Percentiles rank a stretch among this genome's conserved stretches.
Conservation (phyloP, 2,797 vertebrate genomes). For the Enteromius radiatus region DNA sequence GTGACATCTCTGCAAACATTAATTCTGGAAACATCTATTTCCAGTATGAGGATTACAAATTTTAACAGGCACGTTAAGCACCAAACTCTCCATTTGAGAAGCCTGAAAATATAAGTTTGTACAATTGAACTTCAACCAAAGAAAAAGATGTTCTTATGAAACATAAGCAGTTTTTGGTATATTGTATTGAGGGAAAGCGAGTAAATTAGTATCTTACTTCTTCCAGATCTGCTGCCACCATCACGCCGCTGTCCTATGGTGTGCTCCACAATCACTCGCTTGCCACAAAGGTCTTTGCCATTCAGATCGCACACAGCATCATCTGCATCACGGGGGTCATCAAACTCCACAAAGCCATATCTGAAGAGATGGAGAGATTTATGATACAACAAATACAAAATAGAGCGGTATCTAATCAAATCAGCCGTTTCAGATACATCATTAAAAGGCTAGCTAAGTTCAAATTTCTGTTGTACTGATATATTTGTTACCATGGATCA, state of each 20-base stretch:
- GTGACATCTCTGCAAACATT: not conserved
- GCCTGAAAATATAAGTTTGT: not conserved
- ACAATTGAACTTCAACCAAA: not conserved
- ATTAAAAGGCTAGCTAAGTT: not conserved
- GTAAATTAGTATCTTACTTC: constrained; percentile 85
- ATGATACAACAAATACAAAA: not conserved
- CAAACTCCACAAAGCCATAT: constrained; percentile 97
- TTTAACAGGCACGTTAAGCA: not conserved
- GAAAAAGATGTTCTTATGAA: not conserved
- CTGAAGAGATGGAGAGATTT: constrained; percentile 65
- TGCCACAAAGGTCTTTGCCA: constrained; percentile 95
- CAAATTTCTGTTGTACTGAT: not conserved
- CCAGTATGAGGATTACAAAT: not conserved
- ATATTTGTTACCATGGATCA: not conserved
- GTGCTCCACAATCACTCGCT: constrained; percentile 95
- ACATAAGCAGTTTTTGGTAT: not conserved
- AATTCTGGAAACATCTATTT: not conserved
- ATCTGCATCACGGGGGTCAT: constrained; percentile 94
- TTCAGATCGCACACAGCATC: constrained; percentile 97
- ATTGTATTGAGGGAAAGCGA: not conserved
- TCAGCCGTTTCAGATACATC: not conserved
- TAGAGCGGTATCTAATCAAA: not conserved
- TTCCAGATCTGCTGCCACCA: constrained; percentile 86
- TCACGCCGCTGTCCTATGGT: constrained; percentile 93
- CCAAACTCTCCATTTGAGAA: constrained; percentile 24